A percentile compares a stretch with the other conserved stretches of the same genome.
Evolutionary conservation across 1,140 invertebrate genomes (phyloP).

Genomic region (Trichonephila inaurata): DNA sequence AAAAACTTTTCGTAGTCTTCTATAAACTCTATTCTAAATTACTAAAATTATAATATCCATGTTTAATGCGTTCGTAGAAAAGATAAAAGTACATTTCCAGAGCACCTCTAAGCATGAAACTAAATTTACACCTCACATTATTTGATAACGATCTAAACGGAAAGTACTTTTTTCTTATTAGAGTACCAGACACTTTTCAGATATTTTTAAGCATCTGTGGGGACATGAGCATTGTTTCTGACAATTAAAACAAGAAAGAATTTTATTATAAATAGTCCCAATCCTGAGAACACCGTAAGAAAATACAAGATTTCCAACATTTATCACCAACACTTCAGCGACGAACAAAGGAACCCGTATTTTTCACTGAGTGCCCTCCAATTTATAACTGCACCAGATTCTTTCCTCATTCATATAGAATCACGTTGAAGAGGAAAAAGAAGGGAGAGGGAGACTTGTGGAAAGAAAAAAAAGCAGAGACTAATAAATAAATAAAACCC

Average conservation of each 20-base stretch:
- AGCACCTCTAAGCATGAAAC: too few relatives aligned
- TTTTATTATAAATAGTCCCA: conserved; percentile 13
- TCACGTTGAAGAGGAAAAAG: neutral
- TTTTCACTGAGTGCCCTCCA: neutral
- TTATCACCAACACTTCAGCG: neutral
- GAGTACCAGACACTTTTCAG: too few relatives aligned
- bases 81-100: too few relatives aligned
- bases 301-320: conserved; percentile 8
- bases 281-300: neutral
- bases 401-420: conserved; percentile 1
- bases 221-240: too few relatives aligned
- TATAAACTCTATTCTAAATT: too few relatives aligned
- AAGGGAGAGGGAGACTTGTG: neutral
- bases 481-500: conserved; percentile 21
- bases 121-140: too few relatives aligned
- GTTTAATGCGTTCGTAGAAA: too few relatives aligned
- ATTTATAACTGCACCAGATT: neutral
- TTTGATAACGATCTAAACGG: too few relatives aligned
- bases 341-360: neutral
- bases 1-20: too few relatives aligned
- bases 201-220: too few relatives aligned
- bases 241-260: neutral
- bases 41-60: too few relatives aligned
- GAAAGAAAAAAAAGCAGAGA: neutral
- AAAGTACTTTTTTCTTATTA: too few relatives aligned